Percentiles rank a stretch among this genome's conserved stretches.
These are phyloP conservation scores for Calephelis perditalis DNA, from an alignment of 2,888 invertebrate genomes.

Conservation along the genomic window DNA sequence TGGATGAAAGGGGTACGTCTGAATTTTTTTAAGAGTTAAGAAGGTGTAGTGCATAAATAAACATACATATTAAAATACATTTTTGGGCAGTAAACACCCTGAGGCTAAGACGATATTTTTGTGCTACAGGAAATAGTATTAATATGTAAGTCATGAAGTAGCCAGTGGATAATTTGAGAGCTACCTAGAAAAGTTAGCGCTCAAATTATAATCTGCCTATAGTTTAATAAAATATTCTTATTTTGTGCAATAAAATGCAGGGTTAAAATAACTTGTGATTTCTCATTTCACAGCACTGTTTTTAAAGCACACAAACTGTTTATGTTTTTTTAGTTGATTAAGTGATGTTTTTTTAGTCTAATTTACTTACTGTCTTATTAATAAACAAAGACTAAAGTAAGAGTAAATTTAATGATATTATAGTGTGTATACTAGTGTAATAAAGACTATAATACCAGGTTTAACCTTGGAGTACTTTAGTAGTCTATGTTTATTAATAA, in stretches of 20 bases:
- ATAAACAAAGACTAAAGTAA: too few relatives aligned
- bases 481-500: too few relatives aligned
- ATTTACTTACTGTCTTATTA: slow-evolving; percentile 54
- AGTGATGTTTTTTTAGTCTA: slow-evolving; percentile 63
- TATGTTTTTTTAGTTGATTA: slow-evolving; percentile 56
- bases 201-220: background rate
- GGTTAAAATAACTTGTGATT: slow-evolving; percentile 21
- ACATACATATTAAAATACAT: too few relatives aligned
- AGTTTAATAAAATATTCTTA: slow-evolving; percentile 5
- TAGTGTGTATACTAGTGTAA: too few relatives aligned
- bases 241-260: slow-evolving; percentile 38
- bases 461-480: too few relatives aligned
- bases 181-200: background rate
- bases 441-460: too few relatives aligned
- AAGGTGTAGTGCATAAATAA: too few relatives aligned
- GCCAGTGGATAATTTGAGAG: slow-evolving; percentile 1
- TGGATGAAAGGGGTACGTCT: too few relatives aligned
- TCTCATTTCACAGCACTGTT: slow-evolving; percentile 47
- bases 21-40: too few relatives aligned
- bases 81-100: too few relatives aligned
- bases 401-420: too few relatives aligned
- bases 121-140: background rate
- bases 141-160: background rate
- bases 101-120: background rate
- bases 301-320: slow-evolving; percentile 53